Conservation (phyloP, 1,140 invertebrate genomes). For the Scaptomyza pallida region DNA sequence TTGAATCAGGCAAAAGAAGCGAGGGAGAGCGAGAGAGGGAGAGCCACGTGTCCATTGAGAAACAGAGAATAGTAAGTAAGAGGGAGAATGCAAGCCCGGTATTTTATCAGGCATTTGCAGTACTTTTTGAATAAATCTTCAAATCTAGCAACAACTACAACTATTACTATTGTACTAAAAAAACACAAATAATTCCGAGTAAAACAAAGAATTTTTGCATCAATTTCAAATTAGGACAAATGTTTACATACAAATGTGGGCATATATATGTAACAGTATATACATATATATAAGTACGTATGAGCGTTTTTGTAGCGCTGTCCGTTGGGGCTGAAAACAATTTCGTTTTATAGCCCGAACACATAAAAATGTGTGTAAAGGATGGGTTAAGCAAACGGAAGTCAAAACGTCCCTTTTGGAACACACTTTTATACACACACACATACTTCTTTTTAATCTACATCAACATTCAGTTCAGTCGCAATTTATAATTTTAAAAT, state of each 20-base stretch:
- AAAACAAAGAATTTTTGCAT: constrained; percentile 11
- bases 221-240: constrained; percentile 7
- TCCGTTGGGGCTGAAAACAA: background rate
- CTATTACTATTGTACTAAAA: constrained; percentile 7
- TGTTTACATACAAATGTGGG: background rate
- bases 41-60: background rate
- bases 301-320: background rate
- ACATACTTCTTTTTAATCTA: background rate
- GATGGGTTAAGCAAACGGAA: background rate
- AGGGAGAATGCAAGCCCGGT: constrained; percentile 22
- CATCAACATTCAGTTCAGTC: background rate
- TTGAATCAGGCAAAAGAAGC: constrained; percentile 76
- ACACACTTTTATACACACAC: background rate
- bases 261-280: background rate
- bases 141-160: constrained; percentile 13
- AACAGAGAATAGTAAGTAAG: constrained; percentile 43
- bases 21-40: constrained; percentile 40
- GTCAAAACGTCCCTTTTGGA: background rate
- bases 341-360: constrained; percentile 6
- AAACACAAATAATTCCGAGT: constrained; percentile 18
- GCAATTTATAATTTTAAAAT: background rate
- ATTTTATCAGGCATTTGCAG: constrained; percentile 38
- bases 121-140: constrained; percentile 22
- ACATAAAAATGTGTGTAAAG: constrained; percentile 1
- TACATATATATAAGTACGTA: background rate